Percentiles rank a stretch among this genome's conserved stretches.
Evolutionary conservation across 2,797 vertebrate genomes (phyloP).

Genomic region (Urophycis tenuis): DNA sequence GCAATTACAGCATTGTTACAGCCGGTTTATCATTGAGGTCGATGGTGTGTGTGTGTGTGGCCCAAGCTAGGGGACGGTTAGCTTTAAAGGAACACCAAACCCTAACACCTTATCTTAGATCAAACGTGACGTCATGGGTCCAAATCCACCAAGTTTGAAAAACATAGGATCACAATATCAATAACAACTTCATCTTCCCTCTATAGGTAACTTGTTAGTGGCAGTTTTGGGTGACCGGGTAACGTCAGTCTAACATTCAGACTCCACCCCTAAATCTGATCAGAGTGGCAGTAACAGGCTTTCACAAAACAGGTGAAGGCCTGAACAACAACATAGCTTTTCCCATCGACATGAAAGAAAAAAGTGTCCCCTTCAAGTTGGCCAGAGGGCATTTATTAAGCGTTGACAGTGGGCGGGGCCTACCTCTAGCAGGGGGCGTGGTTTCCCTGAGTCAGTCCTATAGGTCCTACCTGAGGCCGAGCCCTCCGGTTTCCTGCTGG

Average conservation of each 20-base stretch:
- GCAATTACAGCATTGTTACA: background rate
- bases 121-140: background rate
- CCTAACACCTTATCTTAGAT: background rate
- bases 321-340: background rate
- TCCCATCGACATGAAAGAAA: background rate
- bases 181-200: background rate
- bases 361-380: background rate
- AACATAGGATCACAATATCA: background rate
- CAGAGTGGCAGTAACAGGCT: too few species aligned
- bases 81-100: background rate
- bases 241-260: too few species aligned
- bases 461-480: constrained; percentile 70
- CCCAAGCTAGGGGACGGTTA: background rate
- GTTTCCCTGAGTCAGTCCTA: background rate
- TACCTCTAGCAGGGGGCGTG: background rate
- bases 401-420: background rate
- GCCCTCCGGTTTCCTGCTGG: constrained; percentile 75
- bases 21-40: background rate
- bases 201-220: background rate
- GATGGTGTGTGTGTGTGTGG: too few species aligned
- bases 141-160: background rate
- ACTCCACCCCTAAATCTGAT: background rate
- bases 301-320: too few species aligned
- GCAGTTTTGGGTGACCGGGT: background rate
- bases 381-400: background rate